Base-by-base conservation (phyloP, 2,797 vertebrate species). In the Picus viridis region DNA sequence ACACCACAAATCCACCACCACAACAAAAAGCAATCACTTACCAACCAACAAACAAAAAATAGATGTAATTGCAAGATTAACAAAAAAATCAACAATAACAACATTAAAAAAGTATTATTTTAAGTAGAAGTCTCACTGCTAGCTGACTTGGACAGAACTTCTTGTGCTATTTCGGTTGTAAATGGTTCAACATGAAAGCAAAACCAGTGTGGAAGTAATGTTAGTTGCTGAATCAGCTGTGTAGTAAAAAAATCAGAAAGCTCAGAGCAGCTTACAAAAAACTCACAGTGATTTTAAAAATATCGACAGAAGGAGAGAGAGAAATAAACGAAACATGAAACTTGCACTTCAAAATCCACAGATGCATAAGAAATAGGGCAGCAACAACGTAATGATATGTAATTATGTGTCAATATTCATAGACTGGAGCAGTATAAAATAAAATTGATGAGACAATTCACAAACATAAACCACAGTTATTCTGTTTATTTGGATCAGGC, bases 341-440 rank as follows among this genome's bases (percentile, higher is more conserved):
- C 62, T 92, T 93, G 56, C 65, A n/a, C 57, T 94, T 94, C 22
- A 7, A 83, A 94, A 88, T 85, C 20, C 79, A 67, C 62, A 93
- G 78, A 76, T 82, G 57, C 30, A 27, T 88, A 83, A 83, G 91
- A 68, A 71, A 84, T 73, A 92, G 22, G 5, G 2, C 74, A 61
- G 22, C 30, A 88, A 73, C n/a, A 68, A 30, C 3, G 2, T 79
- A 58, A 76, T 80, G 32, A 76, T 78, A 63, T 73, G 63, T 61
- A 91, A 92, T 85, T 92, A 81, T 73, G 26, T 78, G 83, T 72
- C 61, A 86, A 62, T 88, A 91, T 85, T 62, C 32, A 67, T 71
- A 83, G 79, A 61, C 41, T 61, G 56, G 61, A 82, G 27, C 53
- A 68, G 16, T 49, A n/a, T 76, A 89, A 90, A 90, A 51, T 29